Evolutionary conservation across 2,113 vertebrate genomes (phyloP).

Genomic region (Aldabrachelys gigantea): DNA sequence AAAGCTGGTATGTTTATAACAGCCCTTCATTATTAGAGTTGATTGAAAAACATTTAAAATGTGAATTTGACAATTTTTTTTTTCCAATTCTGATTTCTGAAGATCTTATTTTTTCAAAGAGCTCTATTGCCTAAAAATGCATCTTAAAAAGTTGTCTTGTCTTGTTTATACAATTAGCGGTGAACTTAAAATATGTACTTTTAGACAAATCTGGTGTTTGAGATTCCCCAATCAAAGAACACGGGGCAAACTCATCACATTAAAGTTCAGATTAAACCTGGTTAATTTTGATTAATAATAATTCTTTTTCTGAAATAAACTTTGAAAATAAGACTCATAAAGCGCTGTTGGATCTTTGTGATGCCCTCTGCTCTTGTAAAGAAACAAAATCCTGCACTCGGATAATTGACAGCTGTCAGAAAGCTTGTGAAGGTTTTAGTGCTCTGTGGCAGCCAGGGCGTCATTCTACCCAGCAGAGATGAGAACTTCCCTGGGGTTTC

Average conservation of each 20-base stretch:
- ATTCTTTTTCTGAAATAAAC: neutral
- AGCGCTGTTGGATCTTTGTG: neutral
- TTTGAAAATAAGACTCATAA: neutral
- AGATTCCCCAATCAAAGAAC: neutral
- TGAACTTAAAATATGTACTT: neutral
- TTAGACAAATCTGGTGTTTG: neutral
- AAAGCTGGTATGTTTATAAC: neutral
- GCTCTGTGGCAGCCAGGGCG: neutral
- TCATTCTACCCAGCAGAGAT: neutral
- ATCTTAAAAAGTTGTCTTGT: neutral
- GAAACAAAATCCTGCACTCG: neutral
- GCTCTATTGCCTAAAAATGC: neutral
- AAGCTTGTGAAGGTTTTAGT: neutral
- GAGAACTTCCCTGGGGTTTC: neutral
- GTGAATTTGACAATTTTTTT: neutral
- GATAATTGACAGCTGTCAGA: neutral
- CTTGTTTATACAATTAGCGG: neutral
- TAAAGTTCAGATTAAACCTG: neutral
- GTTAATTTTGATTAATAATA: neutral
- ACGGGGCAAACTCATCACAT: fast-evolving
- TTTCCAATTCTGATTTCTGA: too few relatives aligned
- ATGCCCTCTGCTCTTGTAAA: neutral
- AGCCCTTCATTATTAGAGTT: neutral
- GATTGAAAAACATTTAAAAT: neutral
- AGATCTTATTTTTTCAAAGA: neutral